Percentiles rank a stretch among this genome's conserved stretches.
These are phyloP conservation scores for Smittia sp. DNA, from an alignment of 2,888 invertebrate species.

Conservation along the genomic window DNA sequence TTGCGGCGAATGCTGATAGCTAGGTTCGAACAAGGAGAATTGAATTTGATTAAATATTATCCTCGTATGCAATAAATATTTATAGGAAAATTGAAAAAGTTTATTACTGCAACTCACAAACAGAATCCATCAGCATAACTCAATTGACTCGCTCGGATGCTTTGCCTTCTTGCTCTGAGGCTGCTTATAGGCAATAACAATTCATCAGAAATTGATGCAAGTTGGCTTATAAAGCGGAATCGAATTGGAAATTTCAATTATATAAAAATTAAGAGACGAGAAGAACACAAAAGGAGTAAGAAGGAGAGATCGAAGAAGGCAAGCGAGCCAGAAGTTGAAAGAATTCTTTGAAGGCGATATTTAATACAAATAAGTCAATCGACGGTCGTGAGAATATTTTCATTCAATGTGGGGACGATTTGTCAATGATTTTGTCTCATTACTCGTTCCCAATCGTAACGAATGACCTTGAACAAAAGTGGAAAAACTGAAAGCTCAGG, in stretches of 20 bases:
- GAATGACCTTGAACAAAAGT: background rate
- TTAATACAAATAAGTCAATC: conserved; percentile 41
- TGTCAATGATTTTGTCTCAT: background rate
- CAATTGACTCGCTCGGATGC: background rate
- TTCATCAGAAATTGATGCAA: conserved; percentile 16
- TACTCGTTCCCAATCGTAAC: too few relatives aligned
- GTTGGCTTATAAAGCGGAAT: background rate
- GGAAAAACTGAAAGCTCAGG: too few relatives aligned
- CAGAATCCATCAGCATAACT: conserved; percentile 3
- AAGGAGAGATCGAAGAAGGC: background rate
- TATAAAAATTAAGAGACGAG: conserved; percentile 12
- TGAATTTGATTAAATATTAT: too few relatives aligned
- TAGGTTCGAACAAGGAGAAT: too few relatives aligned
- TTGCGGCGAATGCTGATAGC: too few relatives aligned
- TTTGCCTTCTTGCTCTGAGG: too few relatives aligned
- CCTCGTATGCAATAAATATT: too few relatives aligned
- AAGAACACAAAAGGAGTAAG: conserved; percentile 4
- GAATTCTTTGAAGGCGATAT: background rate
- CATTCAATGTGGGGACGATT: background rate
- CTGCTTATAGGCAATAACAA: background rate
- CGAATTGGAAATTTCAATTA: conserved; percentile 22
- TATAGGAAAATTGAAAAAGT: too few relatives aligned
- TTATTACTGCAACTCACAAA: background rate
- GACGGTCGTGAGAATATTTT: conserved; percentile 34
- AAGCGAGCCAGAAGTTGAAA: conserved; percentile 4